phyloP scores from a whole-genome alignment of 1,140 invertebrate species.

The Sogatella furcifera region DNA sequence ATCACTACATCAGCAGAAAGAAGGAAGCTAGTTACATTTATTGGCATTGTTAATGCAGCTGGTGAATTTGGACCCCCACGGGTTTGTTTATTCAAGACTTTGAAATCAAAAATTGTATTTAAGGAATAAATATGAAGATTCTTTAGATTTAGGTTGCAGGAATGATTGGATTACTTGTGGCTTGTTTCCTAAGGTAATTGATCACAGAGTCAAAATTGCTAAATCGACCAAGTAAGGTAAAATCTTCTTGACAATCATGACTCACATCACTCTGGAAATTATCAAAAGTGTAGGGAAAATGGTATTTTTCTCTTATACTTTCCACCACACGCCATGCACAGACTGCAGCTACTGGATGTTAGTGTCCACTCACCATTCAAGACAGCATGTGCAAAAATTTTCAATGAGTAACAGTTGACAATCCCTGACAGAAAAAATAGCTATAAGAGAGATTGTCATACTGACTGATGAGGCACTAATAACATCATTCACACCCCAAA shows the following conservation, averaged over 20 bases:
- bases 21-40: no score
- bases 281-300: constrained; percentile 12
- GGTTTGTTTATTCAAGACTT: no score
- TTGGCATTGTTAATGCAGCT: no score
- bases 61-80: no score
- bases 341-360: constrained; percentile 30
- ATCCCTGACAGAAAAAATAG: no score
- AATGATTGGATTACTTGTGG: not conserved
- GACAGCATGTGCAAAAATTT: not conserved
- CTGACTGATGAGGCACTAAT: no score
- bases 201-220: not conserved
- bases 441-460: no score
- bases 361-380: constrained; percentile 30
- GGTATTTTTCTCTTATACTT: constrained; percentile 22
- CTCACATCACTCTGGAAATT: not conserved
- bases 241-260: not conserved
- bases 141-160: not conserved
- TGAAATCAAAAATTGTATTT: not conserved
- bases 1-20: no score
- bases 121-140: not conserved
- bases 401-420: no score
- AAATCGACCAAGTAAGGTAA: no score
- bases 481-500: no score
- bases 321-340: constrained; percentile 26
- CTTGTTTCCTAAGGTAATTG: not conserved